phyloP scores from a whole-genome alignment of 2,888 invertebrate genomes.

The Napeogenes inachia region DNA sequence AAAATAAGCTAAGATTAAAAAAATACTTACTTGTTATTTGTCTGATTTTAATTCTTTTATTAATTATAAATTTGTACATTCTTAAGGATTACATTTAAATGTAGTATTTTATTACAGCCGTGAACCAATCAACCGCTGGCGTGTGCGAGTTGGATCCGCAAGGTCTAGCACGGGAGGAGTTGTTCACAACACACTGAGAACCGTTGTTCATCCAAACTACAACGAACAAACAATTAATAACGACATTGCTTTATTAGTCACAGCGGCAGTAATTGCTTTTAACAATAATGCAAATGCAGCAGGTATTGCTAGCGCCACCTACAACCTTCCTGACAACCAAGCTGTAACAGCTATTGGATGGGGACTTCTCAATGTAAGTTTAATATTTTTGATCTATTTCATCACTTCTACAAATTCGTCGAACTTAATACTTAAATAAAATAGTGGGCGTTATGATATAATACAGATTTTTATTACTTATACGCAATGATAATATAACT shows the following conservation, averaged over 20 bases:
- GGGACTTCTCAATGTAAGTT: conserved; percentile 51
- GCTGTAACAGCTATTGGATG: conserved; percentile 55
- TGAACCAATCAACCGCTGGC: conserved; percentile 47
- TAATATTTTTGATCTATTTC: neutral
- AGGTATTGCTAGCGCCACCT: conserved; percentile 45
- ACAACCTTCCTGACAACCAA: conserved; percentile 39
- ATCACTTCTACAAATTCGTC: neutral
- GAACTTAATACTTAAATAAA: too few relatives aligned
- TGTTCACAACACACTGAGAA: conserved; percentile 44
- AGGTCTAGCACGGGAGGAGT: conserved; percentile 44
- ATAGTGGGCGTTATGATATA: too few relatives aligned
- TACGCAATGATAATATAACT: too few relatives aligned
- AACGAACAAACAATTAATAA: conserved; percentile 36
- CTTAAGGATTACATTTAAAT: neutral
- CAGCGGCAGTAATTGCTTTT: conserved; percentile 39
- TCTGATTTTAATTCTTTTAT: conserved; percentile 28
- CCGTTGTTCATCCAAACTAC: conserved; percentile 48
- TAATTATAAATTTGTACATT: conserved; percentile 41
- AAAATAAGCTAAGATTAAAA: too few relatives aligned
- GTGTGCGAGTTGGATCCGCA: conserved; percentile 53
- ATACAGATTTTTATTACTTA: too few relatives aligned
- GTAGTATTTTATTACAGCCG: conserved; percentile 34
- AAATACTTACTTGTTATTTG: too few relatives aligned
- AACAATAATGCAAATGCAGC: conserved; percentile 42
- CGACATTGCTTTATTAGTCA: conserved; percentile 53